Evolutionary conservation across 64 coral and sea anemone species (phyloP), one percentile per base, ranked within the genome.

Genomic region (Cladopsammia gracilis): DNA sequence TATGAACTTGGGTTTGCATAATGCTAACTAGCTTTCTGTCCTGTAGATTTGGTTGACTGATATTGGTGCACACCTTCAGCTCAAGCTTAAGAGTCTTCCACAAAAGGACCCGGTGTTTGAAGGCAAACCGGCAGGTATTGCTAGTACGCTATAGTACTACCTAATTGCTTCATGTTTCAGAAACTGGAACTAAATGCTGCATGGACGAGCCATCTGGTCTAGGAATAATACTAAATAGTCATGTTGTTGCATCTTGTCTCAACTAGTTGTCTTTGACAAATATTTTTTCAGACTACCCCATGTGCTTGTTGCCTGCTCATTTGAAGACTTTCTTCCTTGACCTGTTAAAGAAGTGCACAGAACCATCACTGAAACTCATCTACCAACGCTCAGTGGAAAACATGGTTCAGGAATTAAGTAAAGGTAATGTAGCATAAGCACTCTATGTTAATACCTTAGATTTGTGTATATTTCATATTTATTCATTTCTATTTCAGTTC

Each of bases 31-130:
- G 4, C 46, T 50, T 84, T 71, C 42, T 61, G 52, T 42, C 11
- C 25, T 51, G 52, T 85, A 96, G 95, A 78, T 96, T 56, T 96
- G 95, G 95, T 82, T 96, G 4, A 96, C 93, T 66, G 95, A 96
- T 46, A 78, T 96, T 20, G 80, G 71, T 76, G 89, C 95, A 61
- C 89, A 94, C 62, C 68, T 96, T 58, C 95, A 96, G 61, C 12
- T 87, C 9, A 76, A 94, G 44, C 60, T 96, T 3, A 92, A 94
- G 69, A 77, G 89, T 94, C 64, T 96, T 11, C 91, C 95, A 48
- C 75, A 90, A 20, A 96, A 90, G 70, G 95, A 96, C 70, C 73
- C 92, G 71, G 56, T 83, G 44, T 96, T 96, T 94, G 95, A 96
- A 52, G 95, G 61, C 34, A 77, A 90, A 83, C 59, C 95, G 58